Conservation (phyloP, 1,140 invertebrate genomes). For the Glomeris maerens region DNA sequence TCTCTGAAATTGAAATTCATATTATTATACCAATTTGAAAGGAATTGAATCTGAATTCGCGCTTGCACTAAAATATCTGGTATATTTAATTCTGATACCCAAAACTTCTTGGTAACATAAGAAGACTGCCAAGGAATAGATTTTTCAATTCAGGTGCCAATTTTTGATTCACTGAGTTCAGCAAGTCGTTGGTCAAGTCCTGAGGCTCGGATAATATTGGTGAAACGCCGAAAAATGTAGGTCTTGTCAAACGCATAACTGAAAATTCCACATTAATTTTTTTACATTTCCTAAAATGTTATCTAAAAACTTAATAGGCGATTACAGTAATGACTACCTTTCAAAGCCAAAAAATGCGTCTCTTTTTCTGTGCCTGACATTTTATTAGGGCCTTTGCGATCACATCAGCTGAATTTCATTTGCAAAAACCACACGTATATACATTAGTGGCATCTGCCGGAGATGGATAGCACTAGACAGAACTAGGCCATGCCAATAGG, state of each 20-base stretch:
- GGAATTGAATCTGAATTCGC: not conserved
- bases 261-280: constrained; percentile 22
- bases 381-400: too few relatives aligned
- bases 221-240: constrained; percentile 60
- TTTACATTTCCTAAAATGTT: not conserved
- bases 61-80: constrained; percentile 20
- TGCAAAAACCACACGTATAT: too few relatives aligned
- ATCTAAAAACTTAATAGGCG: too few relatives aligned
- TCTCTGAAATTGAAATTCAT: constrained; percentile 40
- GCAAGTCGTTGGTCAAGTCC: constrained; percentile 63
- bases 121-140: constrained; percentile 68
- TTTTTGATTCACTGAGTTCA: constrained; percentile 57
- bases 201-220: constrained; percentile 65
- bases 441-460: too few relatives aligned
- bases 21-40: constrained; percentile 8
- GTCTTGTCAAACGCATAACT: constrained; percentile 90
- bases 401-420: too few relatives aligned
- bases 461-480: too few relatives aligned
- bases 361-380: too few relatives aligned
- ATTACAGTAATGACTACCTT: too few relatives aligned
- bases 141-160: constrained; percentile 68
- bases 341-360: constrained; percentile 16
- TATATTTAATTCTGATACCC: constrained; percentile 39
- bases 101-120: constrained; percentile 88
- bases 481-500: too few relatives aligned